These are phyloP conservation scores for Drosophila ustulata DNA, from an alignment of 2,888 invertebrate species.

Conservation along the genomic window DNA sequence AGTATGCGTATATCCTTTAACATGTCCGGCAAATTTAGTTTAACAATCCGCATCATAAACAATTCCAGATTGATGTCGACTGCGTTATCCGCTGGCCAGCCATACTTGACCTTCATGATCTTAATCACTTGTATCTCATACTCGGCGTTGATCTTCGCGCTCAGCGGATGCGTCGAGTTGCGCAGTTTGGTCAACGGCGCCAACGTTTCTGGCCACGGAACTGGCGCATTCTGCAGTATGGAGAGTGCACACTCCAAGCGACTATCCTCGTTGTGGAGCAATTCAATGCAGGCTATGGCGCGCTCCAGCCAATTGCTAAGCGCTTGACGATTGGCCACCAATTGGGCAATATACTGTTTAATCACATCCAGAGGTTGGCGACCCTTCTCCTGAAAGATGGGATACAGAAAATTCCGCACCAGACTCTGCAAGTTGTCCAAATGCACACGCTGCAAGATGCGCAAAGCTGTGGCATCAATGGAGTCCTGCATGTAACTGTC, in stretches of 20 bases:
- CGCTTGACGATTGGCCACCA: conserved; percentile 80
- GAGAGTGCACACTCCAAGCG: conserved; percentile 82
- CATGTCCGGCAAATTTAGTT: conserved; percentile 83
- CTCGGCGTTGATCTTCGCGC: conserved; percentile 82
- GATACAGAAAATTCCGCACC: conserved; percentile 83
- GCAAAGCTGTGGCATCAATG: conserved; percentile 83
- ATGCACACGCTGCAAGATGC: conserved; percentile 83
- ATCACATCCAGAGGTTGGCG: conserved; percentile 78
- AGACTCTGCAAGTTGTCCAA: conserved; percentile 82
- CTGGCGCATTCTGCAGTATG: conserved; percentile 83
- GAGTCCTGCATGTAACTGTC: conserved; percentile 84
- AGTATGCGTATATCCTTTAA: conserved; percentile 81
- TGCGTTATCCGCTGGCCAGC: conserved; percentile 82
- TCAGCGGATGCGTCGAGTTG: conserved; percentile 83
- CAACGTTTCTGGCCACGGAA: conserved; percentile 84
- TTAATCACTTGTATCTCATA: conserved; percentile 84
- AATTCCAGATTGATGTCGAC: conserved; percentile 80
- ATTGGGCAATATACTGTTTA: conserved; percentile 80
- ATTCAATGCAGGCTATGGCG: conserved; percentile 80
- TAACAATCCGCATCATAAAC: conserved; percentile 83
- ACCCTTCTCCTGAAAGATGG: conserved; percentile 84
- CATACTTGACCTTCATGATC: conserved; percentile 84
- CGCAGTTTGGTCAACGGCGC: conserved; percentile 81
- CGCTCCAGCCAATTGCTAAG: conserved; percentile 83
- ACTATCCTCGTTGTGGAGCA: conserved; percentile 84